Base-by-base conservation (phyloP, 1,140 invertebrate species). In the Drosophila pseudoobscura region DNA sequence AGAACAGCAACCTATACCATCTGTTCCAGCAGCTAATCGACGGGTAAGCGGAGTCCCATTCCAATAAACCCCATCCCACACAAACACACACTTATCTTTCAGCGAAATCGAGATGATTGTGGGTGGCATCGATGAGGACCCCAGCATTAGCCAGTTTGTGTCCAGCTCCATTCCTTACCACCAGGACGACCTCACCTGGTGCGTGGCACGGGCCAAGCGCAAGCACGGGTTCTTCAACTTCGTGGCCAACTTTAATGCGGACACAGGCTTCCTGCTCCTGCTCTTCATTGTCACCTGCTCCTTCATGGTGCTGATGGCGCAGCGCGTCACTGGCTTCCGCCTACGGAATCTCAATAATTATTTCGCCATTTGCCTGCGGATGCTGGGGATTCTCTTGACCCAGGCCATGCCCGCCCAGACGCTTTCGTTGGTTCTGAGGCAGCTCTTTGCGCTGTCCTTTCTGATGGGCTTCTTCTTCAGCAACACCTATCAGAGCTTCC, bases 181-280 rank as follows among this genome's bases (percentile, higher is more conserved):
- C 24, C 90, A 91, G 72, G 90, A 91, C 20, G 90, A 91, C 8
- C 64, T 91, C n/a, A 91, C 90, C 1, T 91, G 90, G 90, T 91
- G 90, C 39, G 90, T 91, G 46, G 78, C 89, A 6, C 83, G 63
- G 46, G 90, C 90, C 0, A 72, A 87, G 17, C 73, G 75, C 0
- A 56, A 76, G 0, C 62, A 83, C 39, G 80, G 75, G 15, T 78
- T 91, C 24, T 90, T 91, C 17, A 91, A 91, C 39, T 91, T 91
- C 26, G 35, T 91, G 71, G 64, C 75, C 22, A 78, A 70, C 29
- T 90, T 91, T 2, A 66, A 82, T 46, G 56, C 62, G 0, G 56
- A 62, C 11, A 44, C 75, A 1, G 85, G 80, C 60, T 20, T 78
- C 2, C 44, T 90, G 4, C 17, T 77, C 0, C 46, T 79, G n/a